phyloP scores from a whole-genome alignment of 2,113 vertebrate species.

The Centropus unirufus region DNA sequence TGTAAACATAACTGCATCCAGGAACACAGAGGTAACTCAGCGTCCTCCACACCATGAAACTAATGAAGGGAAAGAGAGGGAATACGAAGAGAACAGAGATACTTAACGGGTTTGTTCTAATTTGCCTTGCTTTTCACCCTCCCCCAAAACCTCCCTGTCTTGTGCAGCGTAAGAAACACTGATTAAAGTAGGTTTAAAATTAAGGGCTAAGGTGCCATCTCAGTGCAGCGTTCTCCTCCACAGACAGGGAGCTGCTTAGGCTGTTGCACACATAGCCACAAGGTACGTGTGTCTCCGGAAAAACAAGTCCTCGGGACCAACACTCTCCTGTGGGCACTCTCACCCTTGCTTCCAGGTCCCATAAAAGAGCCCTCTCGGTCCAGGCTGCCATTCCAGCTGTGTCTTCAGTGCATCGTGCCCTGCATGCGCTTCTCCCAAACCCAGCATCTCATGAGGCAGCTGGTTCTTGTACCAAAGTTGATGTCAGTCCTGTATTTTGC shows the following conservation, averaged over 20 bases:
- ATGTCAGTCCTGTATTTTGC: constrained; percentile 19
- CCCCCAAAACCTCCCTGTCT: not conserved
- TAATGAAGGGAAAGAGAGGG: not conserved
- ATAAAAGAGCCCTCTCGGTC: not conserved
- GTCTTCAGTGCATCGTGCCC: not conserved
- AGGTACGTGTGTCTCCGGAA: not conserved
- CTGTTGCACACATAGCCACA: not conserved
- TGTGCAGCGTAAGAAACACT: constrained; percentile 25
- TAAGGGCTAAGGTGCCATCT: constrained; percentile 44
- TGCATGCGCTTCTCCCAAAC: not conserved
- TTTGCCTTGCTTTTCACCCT: not conserved
- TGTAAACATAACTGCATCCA: constrained; percentile 7
- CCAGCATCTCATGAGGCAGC: not conserved
- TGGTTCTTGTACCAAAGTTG: not conserved
- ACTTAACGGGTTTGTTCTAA: not conserved
- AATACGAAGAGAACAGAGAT: not conserved
- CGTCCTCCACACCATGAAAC: not conserved
- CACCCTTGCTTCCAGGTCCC: not conserved
- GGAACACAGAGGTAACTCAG: not conserved
- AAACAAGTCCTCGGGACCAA: not conserved
- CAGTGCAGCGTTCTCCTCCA: constrained; percentile 24
- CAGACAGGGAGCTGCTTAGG: constrained; percentile 18
- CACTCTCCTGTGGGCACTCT: not conserved
- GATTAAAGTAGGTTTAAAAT: constrained; percentile 20
- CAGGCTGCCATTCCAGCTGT: not conserved